Evolutionary conservation across 2,113 vertebrate species (phyloP).

Genomic region (Mastomys coucha): DNA sequence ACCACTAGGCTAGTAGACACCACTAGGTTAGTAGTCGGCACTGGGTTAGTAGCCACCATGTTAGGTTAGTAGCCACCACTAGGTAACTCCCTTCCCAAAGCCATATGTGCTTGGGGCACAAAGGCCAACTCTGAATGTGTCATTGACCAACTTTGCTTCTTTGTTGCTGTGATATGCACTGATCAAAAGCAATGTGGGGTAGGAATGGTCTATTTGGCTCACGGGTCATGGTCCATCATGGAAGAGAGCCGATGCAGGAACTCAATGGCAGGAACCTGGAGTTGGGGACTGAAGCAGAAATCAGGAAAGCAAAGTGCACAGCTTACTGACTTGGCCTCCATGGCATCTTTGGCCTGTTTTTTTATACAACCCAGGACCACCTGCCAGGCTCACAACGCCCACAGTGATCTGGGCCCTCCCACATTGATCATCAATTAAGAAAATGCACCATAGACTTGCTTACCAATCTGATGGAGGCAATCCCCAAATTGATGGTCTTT

Average conservation of each 20-base stretch:
- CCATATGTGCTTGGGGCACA: background rate
- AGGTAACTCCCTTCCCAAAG: background rate
- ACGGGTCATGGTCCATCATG: background rate
- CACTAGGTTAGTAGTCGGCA: no score
- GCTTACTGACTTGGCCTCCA: background rate
- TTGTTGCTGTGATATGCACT: background rate
- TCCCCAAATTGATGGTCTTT: background rate
- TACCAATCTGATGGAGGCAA: background rate
- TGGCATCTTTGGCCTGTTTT: background rate
- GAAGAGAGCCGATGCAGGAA: background rate
- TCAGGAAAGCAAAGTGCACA: background rate
- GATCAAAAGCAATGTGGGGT: background rate
- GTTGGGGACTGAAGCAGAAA: background rate
- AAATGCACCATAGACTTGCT: background rate
- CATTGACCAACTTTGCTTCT: background rate
- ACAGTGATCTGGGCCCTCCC: background rate
- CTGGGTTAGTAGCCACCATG: no score
- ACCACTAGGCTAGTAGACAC: background rate
- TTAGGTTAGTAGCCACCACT: background rate
- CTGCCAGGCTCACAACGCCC: background rate
- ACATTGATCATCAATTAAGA: background rate
- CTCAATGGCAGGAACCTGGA: background rate
- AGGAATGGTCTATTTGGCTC: background rate
- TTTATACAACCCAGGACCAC: background rate
- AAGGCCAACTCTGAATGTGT: background rate